These are phyloP conservation scores for Zapus hudsonius DNA, from an alignment of 2,113 vertebrate genomes.

Conservation along the genomic window DNA sequence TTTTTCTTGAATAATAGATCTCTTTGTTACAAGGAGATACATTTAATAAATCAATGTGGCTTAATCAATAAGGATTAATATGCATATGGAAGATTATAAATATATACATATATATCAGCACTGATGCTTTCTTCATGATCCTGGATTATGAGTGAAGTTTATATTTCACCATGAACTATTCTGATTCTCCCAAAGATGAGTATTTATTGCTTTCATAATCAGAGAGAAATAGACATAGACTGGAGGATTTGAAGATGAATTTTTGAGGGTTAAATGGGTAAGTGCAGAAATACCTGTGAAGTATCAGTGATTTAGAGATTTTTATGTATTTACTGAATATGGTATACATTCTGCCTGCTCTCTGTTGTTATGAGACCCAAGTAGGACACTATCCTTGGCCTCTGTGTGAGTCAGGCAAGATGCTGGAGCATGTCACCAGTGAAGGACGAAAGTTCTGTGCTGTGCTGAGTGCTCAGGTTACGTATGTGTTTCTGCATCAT, in stretches of 20 bases:
- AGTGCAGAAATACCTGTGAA: neutral
- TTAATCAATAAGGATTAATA: neutral
- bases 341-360: neutral
- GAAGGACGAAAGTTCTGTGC: neutral
- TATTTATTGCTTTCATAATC: conserved; percentile 23
- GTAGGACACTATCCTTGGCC: neutral
- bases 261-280: neutral
- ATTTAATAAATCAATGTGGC: conserved; percentile 12
- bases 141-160: neutral
- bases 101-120: neutral
- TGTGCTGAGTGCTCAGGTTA: neutral
- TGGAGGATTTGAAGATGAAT: conserved; percentile 2
- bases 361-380: neutral
- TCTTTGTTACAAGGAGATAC: neutral
- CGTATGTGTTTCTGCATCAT: neutral
- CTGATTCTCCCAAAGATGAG: conserved; percentile 29
- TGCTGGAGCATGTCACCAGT: neutral
- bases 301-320: neutral
- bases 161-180: conserved; percentile 29
- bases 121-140: neutral
- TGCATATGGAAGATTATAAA: neutral
- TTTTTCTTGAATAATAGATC: conserved; percentile 45
- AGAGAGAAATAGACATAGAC: conserved; percentile 46
- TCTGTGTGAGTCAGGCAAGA: neutral
- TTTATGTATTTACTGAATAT: neutral